Conservation (phyloP, 2,888 invertebrate genomes). For the Nephrotoma guestfalica region DNA sequence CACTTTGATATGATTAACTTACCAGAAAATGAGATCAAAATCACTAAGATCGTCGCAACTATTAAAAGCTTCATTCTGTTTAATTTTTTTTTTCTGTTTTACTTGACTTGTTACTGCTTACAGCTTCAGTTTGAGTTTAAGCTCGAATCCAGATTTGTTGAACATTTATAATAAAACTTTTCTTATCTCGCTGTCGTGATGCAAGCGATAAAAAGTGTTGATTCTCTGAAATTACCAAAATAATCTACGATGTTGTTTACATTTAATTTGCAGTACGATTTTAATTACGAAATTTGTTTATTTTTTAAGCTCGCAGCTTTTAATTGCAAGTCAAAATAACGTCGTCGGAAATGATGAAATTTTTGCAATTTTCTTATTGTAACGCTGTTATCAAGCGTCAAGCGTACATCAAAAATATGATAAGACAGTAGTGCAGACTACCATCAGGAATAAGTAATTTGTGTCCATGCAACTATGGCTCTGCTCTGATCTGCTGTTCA, state of each 20-base stretch:
- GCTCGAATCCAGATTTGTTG: not conserved
- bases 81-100: not conserved
- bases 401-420: no score
- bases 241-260: not conserved
- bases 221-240: not conserved
- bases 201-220: not conserved
- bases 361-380: no score
- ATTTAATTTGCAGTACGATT: not conserved
- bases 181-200: not conserved
- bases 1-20: not conserved
- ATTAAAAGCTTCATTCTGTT: not conserved
- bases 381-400: no score
- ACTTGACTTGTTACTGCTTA: not conserved
- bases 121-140: not conserved
- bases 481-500: no score
- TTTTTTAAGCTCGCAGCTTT: no score
- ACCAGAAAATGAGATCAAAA: not conserved
- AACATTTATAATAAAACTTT: not conserved
- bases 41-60: not conserved
- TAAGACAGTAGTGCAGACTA: no score
- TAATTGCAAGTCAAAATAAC: no score
- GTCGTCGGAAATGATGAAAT: no score
- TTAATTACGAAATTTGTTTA: no score
- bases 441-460: no score
- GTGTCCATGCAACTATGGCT: no score